These are phyloP conservation scores for Zaprionus kolodkinae DNA, from an alignment of 1,140 invertebrate species.

Conservation along the genomic window DNA sequence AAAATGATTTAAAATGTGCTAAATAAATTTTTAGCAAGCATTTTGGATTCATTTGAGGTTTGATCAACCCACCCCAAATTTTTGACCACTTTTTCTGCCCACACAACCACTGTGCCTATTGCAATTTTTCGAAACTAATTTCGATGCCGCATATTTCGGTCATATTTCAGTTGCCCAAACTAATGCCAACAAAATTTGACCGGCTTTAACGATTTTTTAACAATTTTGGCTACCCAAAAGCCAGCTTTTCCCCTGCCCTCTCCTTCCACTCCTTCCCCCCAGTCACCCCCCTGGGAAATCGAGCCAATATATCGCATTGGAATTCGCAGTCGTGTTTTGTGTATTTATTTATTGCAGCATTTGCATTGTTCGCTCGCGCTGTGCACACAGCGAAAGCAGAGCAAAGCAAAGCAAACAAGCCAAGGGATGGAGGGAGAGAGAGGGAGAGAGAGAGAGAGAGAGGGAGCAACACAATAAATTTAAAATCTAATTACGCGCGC, in stretches of 20 bases:
- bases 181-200: neutral
- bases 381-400: constrained; percentile 73
- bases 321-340: constrained; percentile 74
- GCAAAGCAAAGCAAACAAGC: constrained; percentile 23
- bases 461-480: constrained; percentile 68
- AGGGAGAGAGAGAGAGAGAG: constrained; percentile 43
- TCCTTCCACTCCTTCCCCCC: neutral
- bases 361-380: constrained; percentile 63
- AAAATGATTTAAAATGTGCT: neutral
- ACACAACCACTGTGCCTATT: neutral
- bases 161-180: constrained; percentile 1
- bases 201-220: constrained; percentile 10
- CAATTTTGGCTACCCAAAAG: neutral
- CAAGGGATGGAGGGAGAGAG: neutral
- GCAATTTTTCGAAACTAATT: neutral
- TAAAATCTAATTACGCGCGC: constrained; percentile 83
- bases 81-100: too few relatives aligned
- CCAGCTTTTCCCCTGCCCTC: neutral
- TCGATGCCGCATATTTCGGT: neutral
- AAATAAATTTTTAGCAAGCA: neutral
- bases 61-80: too few relatives aligned
- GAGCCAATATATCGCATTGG: constrained; percentile 58
- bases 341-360: constrained; percentile 77
- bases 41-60: neutral
- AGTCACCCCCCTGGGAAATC: neutral